phyloP scores from a whole-genome alignment of 53 echinoderm and acorn worm genomes.

The Echinarachnius parma region DNA sequence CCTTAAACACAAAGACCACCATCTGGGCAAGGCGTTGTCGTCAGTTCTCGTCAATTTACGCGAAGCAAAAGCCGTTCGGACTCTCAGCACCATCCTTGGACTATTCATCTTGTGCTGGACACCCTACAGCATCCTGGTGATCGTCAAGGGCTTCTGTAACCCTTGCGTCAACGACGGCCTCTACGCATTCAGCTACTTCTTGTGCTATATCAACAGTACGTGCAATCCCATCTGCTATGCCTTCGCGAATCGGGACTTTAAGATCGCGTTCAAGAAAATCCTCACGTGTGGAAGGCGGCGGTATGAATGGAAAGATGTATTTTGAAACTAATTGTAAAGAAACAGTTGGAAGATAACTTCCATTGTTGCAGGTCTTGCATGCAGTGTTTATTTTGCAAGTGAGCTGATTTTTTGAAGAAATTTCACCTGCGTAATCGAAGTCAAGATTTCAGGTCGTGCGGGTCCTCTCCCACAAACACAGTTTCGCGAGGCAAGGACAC shows the following conservation, averaged over 20 bases:
- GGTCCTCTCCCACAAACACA: too few relatives aligned
- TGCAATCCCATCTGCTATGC: constrained; percentile 89
- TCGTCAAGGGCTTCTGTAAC: constrained; percentile 68
- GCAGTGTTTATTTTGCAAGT: too few relatives aligned
- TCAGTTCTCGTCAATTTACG: constrained; percentile 71
- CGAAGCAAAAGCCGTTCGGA: constrained; percentile 88
- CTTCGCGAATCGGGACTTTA: constrained; percentile 79
- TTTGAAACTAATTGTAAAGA: too few relatives aligned
- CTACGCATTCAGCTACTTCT: constrained; percentile 75
- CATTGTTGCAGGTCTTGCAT: too few relatives aligned
- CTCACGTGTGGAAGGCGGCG: constrained; percentile 68
- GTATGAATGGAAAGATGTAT: constrained; percentile 69
- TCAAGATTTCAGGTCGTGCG: too few relatives aligned
- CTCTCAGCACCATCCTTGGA: constrained; percentile 82
- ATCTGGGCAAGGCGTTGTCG: constrained; percentile 73
- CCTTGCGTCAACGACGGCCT: constrained; percentile 59
- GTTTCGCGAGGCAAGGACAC: too few relatives aligned
- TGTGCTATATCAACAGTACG: constrained; percentile 95
- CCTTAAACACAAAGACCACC: constrained; percentile 70
- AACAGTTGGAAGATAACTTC: too few relatives aligned
- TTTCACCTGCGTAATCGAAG: too few relatives aligned
- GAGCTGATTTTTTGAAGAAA: too few relatives aligned
- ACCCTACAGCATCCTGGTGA: constrained; percentile 85
- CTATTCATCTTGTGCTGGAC: constrained; percentile 92
- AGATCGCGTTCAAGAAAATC: constrained; percentile 84